Conservation (phyloP, 2,888 invertebrate species). For the Cryptus armator region DNA sequence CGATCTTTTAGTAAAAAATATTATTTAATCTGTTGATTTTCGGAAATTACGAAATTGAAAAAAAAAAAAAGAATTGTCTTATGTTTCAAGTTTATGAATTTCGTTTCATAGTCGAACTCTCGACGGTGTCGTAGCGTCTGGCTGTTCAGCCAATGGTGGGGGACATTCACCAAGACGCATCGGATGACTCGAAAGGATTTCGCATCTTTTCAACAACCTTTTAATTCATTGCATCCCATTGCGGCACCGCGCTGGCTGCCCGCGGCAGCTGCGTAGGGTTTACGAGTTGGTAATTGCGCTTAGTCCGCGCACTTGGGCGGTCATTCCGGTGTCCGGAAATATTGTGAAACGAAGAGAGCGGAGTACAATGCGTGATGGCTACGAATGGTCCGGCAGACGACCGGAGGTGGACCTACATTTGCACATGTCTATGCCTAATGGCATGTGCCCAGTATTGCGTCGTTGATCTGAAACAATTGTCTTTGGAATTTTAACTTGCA, state of each 20-base stretch:
- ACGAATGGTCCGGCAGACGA: constrained; percentile 65
- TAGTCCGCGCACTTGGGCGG: constrained; percentile 49
- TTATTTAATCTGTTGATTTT: too few relatives aligned
- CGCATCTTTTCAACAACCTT: constrained; percentile 55
- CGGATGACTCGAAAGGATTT: constrained; percentile 35
- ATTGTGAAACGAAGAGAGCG: constrained; percentile 70
- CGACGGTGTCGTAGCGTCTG: not conserved
- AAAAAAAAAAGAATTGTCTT: too few relatives aligned
- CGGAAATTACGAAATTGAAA: too few relatives aligned
- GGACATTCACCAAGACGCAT: too few relatives aligned
- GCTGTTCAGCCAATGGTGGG: too few relatives aligned
- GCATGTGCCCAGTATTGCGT: constrained; percentile 61
- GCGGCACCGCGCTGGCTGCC: constrained; percentile 64
- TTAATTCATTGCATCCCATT: constrained; percentile 50
- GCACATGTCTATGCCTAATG: constrained; percentile 54
- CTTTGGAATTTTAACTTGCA: constrained; percentile 52
- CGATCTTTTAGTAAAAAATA: too few relatives aligned
- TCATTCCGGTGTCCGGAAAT: constrained; percentile 67
- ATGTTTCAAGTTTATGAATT: too few relatives aligned
- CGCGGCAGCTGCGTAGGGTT: constrained; percentile 63
- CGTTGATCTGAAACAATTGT: constrained; percentile 64
- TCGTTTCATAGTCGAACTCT: not conserved
- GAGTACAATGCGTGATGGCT: constrained; percentile 19
- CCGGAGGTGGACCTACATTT: constrained; percentile 77
- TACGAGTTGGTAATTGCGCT: constrained; percentile 67